Evolutionary conservation across 2,888 invertebrate species (phyloP).

Genomic region (Melangyna quadrimaculata): DNA sequence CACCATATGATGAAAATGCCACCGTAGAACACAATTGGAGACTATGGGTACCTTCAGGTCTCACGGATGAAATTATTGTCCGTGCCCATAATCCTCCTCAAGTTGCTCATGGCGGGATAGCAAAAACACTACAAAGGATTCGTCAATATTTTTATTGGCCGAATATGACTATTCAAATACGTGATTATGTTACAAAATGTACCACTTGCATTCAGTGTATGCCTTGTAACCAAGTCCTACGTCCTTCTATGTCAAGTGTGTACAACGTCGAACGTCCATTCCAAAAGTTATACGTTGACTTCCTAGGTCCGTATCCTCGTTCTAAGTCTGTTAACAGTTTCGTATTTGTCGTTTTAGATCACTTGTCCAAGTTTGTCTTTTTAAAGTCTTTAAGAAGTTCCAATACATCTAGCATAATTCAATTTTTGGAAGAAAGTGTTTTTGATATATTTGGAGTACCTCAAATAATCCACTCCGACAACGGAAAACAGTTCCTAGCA

Average conservation of each 20-base stretch:
- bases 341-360: too few relatives aligned
- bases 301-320: too few relatives aligned
- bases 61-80: neutral
- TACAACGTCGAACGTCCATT: too few relatives aligned
- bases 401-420: neutral
- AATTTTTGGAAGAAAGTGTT: neutral
- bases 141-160: constrained; percentile 58
- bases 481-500: constrained; percentile 73
- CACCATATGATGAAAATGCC: too few relatives aligned
- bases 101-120: too few relatives aligned
- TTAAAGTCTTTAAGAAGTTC: neutral
- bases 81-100: constrained; percentile 29
- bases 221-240: neutral
- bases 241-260: too few relatives aligned
- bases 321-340: too few relatives aligned
- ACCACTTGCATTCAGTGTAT: neutral
- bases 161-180: constrained; percentile 15
- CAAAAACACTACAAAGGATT: constrained; percentile 11
- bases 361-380: neutral
- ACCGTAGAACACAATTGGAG: constrained; percentile 1
- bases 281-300: too few relatives aligned
- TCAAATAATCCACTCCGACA: constrained; percentile 65
- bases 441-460: constrained; percentile 24
- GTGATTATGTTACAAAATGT: neutral
- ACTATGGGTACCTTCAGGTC: constrained; percentile 33